Evolutionary conservation across 2,113 vertebrate genomes (phyloP).

Genomic region (Coreoperca whiteheadi): DNA sequence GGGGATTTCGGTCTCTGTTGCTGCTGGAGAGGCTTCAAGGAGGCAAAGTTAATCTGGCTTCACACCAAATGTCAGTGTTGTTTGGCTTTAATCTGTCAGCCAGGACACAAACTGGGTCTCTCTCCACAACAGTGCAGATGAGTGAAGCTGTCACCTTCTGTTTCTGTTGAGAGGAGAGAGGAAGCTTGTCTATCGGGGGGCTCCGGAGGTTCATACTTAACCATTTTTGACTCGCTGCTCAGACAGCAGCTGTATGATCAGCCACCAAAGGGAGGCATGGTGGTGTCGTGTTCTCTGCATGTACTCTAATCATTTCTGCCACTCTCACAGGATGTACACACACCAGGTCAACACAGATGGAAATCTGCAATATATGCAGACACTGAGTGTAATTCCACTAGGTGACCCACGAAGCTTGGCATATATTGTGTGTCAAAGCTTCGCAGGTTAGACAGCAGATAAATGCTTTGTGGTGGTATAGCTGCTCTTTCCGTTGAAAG

Average conservation of each 20-base stretch:
- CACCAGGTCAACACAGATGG: conserved; percentile 19
- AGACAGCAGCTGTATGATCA: conserved; percentile 48
- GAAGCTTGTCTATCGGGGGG: conserved; percentile 16
- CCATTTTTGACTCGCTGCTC: conserved; percentile 49
- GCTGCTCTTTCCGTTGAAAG: conserved; percentile 1
- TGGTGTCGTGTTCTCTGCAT: conserved; percentile 37
- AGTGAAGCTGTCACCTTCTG: conserved; percentile 64
- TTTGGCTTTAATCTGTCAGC: conserved; percentile 67
- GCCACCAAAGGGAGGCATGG: conserved; percentile 30
- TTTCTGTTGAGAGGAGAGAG: conserved; percentile 60
- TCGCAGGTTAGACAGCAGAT: conserved; percentile 30
- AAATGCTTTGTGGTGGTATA: conserved; percentile 21
- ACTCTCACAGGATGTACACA: conserved; percentile 43
- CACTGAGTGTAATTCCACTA: conserved; percentile 10
- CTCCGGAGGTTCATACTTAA: conserved; percentile 29
- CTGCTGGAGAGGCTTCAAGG: conserved; percentile 73
- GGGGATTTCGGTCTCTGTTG: conserved; percentile 59
- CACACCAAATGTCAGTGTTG: conserved; percentile 66
- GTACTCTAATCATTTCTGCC: conserved; percentile 56
- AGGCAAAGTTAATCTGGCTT: conserved; percentile 71
- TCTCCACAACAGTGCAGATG: conserved; percentile 42
- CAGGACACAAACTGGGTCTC: conserved; percentile 54
- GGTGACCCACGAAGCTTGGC: background rate
- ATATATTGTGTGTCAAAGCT: conserved; percentile 48
- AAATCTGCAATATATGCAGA: conserved; percentile 10